These are phyloP conservation scores for Esox masquinongy DNA, from an alignment of 2,797 vertebrate species.

Conservation along the genomic window DNA sequence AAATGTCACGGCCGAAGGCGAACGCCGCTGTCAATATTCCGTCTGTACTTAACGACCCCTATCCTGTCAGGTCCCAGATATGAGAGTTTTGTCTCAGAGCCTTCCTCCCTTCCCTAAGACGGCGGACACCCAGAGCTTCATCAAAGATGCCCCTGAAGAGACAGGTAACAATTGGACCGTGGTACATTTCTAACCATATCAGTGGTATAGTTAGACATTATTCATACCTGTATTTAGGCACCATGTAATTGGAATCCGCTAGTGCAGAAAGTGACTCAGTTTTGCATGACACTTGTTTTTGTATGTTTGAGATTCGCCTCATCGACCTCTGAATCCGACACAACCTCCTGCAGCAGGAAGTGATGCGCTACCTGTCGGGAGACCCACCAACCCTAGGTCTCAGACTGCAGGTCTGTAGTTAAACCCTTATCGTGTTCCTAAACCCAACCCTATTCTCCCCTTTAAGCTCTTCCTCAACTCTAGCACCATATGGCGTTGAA, in stretches of 20 bases:
- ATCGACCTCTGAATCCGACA: constrained; percentile 48
- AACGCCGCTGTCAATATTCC: too few species aligned
- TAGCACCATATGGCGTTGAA: too few species aligned
- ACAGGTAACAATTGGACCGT: constrained; percentile 33
- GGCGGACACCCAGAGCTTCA: constrained; percentile 19
- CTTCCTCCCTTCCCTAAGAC: constrained; percentile 65
- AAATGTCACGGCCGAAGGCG: too few species aligned
- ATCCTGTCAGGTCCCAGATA: constrained; percentile 57
- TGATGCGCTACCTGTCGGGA: constrained; percentile 21
- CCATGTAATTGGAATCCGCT: background rate
- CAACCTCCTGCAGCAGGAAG: constrained; percentile 44
- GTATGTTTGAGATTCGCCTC: constrained; percentile 45
- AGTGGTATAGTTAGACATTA: background rate
- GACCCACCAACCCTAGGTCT: constrained; percentile 48
- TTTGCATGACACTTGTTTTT: background rate
- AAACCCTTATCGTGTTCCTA: too few species aligned
- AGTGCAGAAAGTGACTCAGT: background rate
- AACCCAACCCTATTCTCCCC: too few species aligned
- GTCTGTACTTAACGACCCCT: too few species aligned
- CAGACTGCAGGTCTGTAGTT: constrained; percentile 47
- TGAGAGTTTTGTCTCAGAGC: constrained; percentile 62
- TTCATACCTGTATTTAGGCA: background rate
- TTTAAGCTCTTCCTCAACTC: too few species aligned
- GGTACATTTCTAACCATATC: background rate
- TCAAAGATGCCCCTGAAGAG: constrained; percentile 37